phyloP scores from a whole-genome alignment of 2,797 vertebrate genomes.

The Meda fulgida region DNA sequence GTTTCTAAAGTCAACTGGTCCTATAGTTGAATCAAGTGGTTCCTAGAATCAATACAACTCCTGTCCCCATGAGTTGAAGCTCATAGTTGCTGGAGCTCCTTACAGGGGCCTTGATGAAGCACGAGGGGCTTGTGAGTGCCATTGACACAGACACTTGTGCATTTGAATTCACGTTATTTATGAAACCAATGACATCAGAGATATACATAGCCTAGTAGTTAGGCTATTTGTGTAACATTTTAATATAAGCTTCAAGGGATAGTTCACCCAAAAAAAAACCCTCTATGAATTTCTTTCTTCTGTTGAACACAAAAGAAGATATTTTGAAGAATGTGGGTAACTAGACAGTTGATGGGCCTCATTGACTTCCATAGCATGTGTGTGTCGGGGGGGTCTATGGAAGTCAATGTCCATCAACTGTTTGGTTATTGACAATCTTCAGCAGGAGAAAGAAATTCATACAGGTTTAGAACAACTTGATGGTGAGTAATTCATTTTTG shows the following conservation, averaged over 20 bases:
- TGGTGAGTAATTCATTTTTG: background rate
- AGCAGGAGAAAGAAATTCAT: too few relatives aligned
- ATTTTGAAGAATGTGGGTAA: background rate
- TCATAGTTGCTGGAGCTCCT: background rate
- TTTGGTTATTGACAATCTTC: too few relatives aligned
- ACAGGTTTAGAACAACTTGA: too few relatives aligned
- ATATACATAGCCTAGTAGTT: background rate
- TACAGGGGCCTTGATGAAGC: background rate
- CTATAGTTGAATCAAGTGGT: background rate
- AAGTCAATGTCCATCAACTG: too few relatives aligned
- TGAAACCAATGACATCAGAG: constrained; percentile 1
- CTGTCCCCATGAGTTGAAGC: constrained; percentile 8
- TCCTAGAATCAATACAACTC: constrained; percentile 12
- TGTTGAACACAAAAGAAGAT: background rate
- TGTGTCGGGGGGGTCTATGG: too few relatives aligned
- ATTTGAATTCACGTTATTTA: background rate
- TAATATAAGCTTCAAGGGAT: background rate
- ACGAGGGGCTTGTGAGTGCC: background rate
- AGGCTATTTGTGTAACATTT: background rate
- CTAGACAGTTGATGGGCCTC: too few relatives aligned
- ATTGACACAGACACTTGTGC: background rate
- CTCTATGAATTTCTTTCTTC: background rate
- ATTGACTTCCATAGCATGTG: too few relatives aligned
- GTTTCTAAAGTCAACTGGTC: background rate
- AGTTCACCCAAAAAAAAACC: background rate